Percentiles rank a stretch among this genome's conserved stretches.
Evolutionary conservation across 2,888 invertebrate genomes (phyloP).

Genomic region (Amblyjoppa proteus): DNA sequence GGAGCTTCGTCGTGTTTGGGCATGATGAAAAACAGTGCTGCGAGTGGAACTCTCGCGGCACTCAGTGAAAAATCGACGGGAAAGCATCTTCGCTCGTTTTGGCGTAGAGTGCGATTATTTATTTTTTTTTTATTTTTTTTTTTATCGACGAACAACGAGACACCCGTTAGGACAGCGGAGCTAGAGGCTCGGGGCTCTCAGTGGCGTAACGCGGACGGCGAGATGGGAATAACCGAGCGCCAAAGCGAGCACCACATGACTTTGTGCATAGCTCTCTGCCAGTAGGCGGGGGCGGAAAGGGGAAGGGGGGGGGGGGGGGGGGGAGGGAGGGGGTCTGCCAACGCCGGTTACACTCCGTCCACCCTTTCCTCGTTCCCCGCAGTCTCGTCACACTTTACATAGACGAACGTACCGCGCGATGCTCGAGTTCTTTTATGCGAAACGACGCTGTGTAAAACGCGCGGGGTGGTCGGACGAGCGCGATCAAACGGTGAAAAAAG

Average conservation of each 20-base stretch:
- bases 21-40: neutral
- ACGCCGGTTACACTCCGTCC: conserved; percentile 10
- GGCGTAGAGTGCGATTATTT: too few species aligned
- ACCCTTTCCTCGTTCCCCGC: neutral
- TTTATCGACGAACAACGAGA: conserved; percentile 18
- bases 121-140: neutral
- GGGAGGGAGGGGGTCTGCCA: neutral
- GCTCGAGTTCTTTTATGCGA: conserved; percentile 41
- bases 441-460: conserved; percentile 33
- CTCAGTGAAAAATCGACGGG: too few species aligned
- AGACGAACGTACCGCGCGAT: conserved; percentile 13
- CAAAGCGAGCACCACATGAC: conserved; percentile 38
- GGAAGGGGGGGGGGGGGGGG: neutral
- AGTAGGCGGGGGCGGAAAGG: neutral
- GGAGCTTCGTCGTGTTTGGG: neutral
- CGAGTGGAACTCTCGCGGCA: too few species aligned
- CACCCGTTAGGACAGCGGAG: conserved; percentile 19
- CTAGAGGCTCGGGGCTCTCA: neutral
- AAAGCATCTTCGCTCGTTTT: too few species aligned
- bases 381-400: conserved; percentile 26
- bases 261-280: conserved; percentile 44
- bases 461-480: conserved; percentile 19
- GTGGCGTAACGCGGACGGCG: conserved; percentile 8
- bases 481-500: conserved; percentile 39
- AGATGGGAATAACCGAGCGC: conserved; percentile 29